phyloP scores from a whole-genome alignment of 37 sponge, comb jelly and placozoan genomes.

The Aplysina aerophoba region DNA sequence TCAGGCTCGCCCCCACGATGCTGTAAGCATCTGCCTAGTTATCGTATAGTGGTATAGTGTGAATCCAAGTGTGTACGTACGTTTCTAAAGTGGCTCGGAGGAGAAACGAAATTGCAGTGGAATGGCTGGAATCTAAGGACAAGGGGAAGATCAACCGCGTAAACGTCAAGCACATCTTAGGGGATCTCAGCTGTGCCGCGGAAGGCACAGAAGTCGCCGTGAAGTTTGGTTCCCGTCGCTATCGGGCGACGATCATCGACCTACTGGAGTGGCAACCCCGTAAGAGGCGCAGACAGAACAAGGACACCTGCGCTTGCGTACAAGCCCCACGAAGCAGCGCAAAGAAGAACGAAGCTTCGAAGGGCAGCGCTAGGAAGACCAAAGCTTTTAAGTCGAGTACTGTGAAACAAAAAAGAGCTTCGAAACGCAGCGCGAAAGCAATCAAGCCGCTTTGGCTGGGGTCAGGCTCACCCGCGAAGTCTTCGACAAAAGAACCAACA shows the following conservation, averaged over 20 bases:
- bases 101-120: slow-evolving; percentile 13
- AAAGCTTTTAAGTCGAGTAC: too few species aligned
- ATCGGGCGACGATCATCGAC: background rate
- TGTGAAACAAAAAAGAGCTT: too few species aligned
- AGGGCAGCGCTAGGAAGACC: too few species aligned
- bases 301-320: background rate
- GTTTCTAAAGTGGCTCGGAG: too few species aligned
- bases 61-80: too few species aligned
- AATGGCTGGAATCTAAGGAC: slow-evolving; percentile 18
- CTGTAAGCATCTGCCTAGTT: too few species aligned
- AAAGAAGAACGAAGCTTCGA: background rate
- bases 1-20: too few species aligned
- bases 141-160: background rate
- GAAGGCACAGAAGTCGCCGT: slow-evolving; percentile 10
- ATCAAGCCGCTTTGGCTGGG: background rate
- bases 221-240: slow-evolving; percentile 10
- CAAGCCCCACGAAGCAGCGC: background rate
- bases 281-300: background rate
- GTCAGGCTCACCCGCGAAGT: slow-evolving; percentile 16
- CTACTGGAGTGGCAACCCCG: slow-evolving; percentile 6
- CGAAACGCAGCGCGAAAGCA: background rate
- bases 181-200: background rate
- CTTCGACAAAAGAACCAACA: background rate
- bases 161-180: slow-evolving; percentile 11
- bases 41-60: too few species aligned